Conservation (phyloP, 2,797 vertebrate species). For the Neostethus bicornis region DNA sequence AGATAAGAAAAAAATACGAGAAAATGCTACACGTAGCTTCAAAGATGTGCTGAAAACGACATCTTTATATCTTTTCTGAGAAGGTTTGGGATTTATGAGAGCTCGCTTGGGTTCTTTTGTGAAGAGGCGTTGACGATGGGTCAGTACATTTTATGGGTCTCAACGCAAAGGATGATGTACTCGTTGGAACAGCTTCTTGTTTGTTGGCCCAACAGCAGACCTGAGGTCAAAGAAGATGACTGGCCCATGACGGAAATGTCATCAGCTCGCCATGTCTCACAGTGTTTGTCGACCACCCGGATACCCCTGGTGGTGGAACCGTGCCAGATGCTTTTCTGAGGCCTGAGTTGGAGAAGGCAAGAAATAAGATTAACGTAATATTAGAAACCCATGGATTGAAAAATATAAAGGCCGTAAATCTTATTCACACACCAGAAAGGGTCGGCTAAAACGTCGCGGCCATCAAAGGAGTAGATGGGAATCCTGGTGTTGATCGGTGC, state of each 20-base stretch:
- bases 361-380: neutral
- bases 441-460: slow-evolving; percentile 89
- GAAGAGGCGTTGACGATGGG: slow-evolving; percentile 17
- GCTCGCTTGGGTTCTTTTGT: slow-evolving; percentile 19
- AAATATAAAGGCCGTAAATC: neutral
- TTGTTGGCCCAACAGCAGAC: slow-evolving; percentile 90
- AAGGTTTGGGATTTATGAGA: slow-evolving; percentile 8
- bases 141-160: slow-evolving; percentile 78
- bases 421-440: slow-evolving; percentile 87
- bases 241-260: slow-evolving; percentile 85
- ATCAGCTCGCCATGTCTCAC: slow-evolving; percentile 89
- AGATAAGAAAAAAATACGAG: neutral
- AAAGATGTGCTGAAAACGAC: slow-evolving; percentile 10
- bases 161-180: slow-evolving; percentile 93
- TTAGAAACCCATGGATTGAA: neutral
- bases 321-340: slow-evolving; percentile 93
- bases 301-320: slow-evolving; percentile 85
- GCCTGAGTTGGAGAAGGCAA: slow-evolving; percentile 72
- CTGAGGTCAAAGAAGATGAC: slow-evolving; percentile 86
- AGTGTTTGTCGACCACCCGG: slow-evolving; percentile 87
- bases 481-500: slow-evolving; percentile 78
- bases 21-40: slow-evolving; percentile 47
- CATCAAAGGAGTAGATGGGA: slow-evolving; percentile 96
- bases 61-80: slow-evolving; percentile 17
- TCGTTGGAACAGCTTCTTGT: slow-evolving; percentile 88